Percentiles rank a stretch among this genome's conserved stretches.
Evolutionary conservation across 2,113 vertebrate species (phyloP).

Genomic region (Podarcis raffonei): DNA sequence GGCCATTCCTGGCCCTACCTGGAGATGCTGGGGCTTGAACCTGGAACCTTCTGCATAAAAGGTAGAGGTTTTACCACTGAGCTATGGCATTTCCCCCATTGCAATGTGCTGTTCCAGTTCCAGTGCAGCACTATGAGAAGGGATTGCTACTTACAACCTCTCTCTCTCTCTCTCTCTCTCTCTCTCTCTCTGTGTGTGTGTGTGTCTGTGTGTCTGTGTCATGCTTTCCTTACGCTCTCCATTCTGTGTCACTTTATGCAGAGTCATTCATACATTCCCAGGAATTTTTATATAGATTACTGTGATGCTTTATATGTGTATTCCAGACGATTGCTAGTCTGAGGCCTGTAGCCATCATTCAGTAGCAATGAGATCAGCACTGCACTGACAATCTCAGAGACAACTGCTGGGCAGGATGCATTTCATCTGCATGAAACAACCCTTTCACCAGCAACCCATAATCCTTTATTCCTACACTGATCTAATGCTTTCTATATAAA

Average conservation of each 20-base stretch:
- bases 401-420: slow-evolving; percentile 21
- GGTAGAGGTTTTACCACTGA: too few species aligned
- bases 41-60: too few species aligned
- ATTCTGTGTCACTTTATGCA: background rate
- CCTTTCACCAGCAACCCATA: slow-evolving; percentile 50
- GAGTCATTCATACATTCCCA: background rate
- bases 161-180: too few species aligned
- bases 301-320: background rate
- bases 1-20: too few species aligned
- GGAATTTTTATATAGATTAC: background rate
- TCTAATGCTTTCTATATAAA: slow-evolving; percentile 53
- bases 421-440: slow-evolving; percentile 12
- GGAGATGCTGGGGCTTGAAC: too few species aligned
- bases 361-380: slow-evolving; percentile 1
- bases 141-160: background rate
- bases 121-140: background rate
- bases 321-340: background rate
- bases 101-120: background rate
- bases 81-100: too few species aligned
- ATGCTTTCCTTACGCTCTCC: background rate
- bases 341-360: background rate
- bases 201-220: too few species aligned
- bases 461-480: slow-evolving; percentile 60
- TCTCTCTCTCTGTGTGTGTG: too few species aligned
- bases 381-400: slow-evolving; percentile 44